Percentiles rank a stretch among this genome's conserved stretches.
Conservation (phyloP, 2,797 vertebrate species). For the Hafferia zeledoni region DNA sequence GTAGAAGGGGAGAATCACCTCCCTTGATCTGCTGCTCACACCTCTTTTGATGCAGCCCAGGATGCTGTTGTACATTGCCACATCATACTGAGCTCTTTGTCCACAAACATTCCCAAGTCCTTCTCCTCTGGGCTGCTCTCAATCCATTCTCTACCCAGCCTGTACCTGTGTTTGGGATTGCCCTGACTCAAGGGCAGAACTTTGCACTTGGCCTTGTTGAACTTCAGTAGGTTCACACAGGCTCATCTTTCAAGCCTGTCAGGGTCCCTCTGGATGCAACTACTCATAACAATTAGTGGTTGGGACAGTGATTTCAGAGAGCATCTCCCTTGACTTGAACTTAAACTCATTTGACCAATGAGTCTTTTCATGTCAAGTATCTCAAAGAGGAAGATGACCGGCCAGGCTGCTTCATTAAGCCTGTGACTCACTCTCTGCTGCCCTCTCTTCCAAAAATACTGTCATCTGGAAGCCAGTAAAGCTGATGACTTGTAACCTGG, state of each 20-base stretch:
- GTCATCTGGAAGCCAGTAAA: background rate
- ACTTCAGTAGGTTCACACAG: background rate
- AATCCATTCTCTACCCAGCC: background rate
- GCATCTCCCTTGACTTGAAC: background rate
- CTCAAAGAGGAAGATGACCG: background rate
- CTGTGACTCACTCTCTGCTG: background rate
- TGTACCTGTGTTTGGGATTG: background rate
- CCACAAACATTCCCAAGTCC: background rate
- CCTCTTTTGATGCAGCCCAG: background rate
- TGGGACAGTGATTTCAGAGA: background rate
- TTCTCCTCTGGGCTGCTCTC: background rate
- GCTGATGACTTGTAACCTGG: background rate
- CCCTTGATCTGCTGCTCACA: background rate
- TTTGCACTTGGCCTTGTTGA: background rate
- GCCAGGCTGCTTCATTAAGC: background rate
- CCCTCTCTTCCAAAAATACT: background rate
- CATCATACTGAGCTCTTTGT: background rate
- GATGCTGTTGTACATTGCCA: background rate
- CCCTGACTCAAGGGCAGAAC: background rate
- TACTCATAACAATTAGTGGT: background rate
- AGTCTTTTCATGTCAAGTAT: background rate
- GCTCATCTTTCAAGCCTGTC: background rate
- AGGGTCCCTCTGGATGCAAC: background rate
- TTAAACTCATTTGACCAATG: background rate
- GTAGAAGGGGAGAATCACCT: background rate